Evolutionary conservation across 2,797 vertebrate species (phyloP), one percentile per base, ranked within the genome.

Genomic region (Harpagifer antarcticus): DNA sequence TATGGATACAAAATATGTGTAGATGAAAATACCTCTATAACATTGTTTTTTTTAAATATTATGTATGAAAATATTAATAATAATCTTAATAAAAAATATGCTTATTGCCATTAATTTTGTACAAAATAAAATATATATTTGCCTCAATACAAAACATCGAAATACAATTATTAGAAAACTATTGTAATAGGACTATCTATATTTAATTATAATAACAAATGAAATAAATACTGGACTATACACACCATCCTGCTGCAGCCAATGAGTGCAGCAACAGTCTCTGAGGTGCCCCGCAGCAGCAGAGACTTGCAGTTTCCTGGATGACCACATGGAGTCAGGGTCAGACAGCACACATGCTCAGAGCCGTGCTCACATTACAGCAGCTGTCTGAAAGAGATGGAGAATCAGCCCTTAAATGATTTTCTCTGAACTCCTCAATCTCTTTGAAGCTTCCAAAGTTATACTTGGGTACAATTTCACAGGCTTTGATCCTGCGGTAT

Each of bases 261-360:
- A 16, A 5, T 42, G 60, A 12, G 54, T 17, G 14, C 45, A 54
- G 71, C 64, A 74, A 48, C 43, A 70, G 13, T 57, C 44, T 11
- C 2, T 57, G 48, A 56, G 5, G n/a, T 27, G 12, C 10, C 27
- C 2, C 31, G 55, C 27, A 68, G 10, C 63, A 68, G 56, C 65
- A 80, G 54, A 53, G 59, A 64, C 63, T 56, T 89, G 88, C 73
- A 91, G 83, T 93, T 91, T 81, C 81, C 59, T 27, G 49, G 14
- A 71, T 65, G 81, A 81, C 92, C 93, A 93, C 91, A 81, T 54
- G 88, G 89, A 83, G 93, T 91, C 94, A 92, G 86, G 79, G 74
- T 93, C 82, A 85, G 63, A 88, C 93, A 86, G 80, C 74, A 90
- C 84, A 90, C 85, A 68, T 31, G 53, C 64, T 37, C 33, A 37